Evolutionary conservation across 2,113 vertebrate genomes (phyloP), one percentile per base, ranked within the genome.

Genomic region (Chaenocephalus aceratus): DNA sequence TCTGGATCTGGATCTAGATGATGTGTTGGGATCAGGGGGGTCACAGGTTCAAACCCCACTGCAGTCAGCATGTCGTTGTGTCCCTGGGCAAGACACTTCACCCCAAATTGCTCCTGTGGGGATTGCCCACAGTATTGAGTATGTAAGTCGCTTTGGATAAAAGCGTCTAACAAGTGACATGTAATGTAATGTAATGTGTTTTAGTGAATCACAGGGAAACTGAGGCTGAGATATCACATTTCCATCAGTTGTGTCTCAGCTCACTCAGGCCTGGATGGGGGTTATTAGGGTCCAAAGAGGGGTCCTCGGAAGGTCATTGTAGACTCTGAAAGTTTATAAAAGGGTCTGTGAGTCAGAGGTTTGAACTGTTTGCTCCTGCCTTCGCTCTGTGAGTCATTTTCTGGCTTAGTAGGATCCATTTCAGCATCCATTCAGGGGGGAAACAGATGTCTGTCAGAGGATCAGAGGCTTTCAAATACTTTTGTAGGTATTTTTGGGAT

Each of bases 391-490:
- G 88, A 91, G 79, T 91, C 83, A 90, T 88, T 91, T 86, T 90
- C 86, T 87, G 85, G 79, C 76, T 85, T 84, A 77, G 84, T 66
- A 6, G 88, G 91, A 89, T 91, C 84, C 72, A 88, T 93, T 91
- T 92, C 85, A 85, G 87, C 77, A 86, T 91, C 79, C 26, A 16
- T 79, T 91, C 77, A 72, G 79, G 81, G 71, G 80, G 63, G 64
- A 80, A 90, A 88, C 92, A 92, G 86, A 93, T 92, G 88, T 92
- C 78, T 64, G 72, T 83, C 26, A 18, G 26, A 12, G 72, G 73
- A 80, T 80, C 80, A 82, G 34, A 80, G 56, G 61, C 54, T 84
- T 77, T 34, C 69, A 82, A 83, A 88, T 77, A 78, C 60, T 70
- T 72, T 34, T 71, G 51, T 59, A 68, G 61, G 76, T 79, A 79